These are phyloP conservation scores for Onchidella celtica DNA, from an alignment of 2,888 invertebrate genomes.

Conservation along the genomic window DNA sequence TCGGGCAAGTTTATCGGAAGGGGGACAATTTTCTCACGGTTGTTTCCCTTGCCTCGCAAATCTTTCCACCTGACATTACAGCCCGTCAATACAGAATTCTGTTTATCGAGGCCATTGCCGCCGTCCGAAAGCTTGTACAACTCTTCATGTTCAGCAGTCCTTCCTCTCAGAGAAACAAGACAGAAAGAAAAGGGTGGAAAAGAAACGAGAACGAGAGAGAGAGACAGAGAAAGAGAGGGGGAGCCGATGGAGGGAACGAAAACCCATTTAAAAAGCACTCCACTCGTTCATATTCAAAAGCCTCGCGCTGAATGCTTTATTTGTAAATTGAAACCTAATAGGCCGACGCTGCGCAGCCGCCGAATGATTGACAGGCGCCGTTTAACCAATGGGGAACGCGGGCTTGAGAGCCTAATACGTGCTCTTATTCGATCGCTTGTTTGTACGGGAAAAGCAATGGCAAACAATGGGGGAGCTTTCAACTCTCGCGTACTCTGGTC, in stretches of 20 bases:
- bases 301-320: not conserved
- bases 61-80: not conserved
- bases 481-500: not conserved
- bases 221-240: not conserved
- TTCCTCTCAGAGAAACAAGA: not conserved
- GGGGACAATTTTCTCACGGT: constrained; percentile 12
- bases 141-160: not conserved
- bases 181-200: not conserved
- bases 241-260: not conserved
- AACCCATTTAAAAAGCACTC: not conserved
- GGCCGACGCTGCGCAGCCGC: constrained; percentile 1
- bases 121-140: not conserved
- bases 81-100: not conserved
- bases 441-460: not conserved
- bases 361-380: constrained; percentile 24
- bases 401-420: not conserved
- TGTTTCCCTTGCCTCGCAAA: constrained; percentile 4
- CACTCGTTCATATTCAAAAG: not conserved
- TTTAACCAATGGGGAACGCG: constrained; percentile 18
- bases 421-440: not conserved
- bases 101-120: not conserved
- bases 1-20: too few species aligned
- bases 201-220: not conserved
- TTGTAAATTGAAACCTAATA: constrained; percentile 38
- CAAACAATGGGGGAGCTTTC: constrained; percentile 14